These are phyloP conservation scores for Agrochola circellaris DNA, from an alignment of 2,888 invertebrate species.

Conservation along the genomic window DNA sequence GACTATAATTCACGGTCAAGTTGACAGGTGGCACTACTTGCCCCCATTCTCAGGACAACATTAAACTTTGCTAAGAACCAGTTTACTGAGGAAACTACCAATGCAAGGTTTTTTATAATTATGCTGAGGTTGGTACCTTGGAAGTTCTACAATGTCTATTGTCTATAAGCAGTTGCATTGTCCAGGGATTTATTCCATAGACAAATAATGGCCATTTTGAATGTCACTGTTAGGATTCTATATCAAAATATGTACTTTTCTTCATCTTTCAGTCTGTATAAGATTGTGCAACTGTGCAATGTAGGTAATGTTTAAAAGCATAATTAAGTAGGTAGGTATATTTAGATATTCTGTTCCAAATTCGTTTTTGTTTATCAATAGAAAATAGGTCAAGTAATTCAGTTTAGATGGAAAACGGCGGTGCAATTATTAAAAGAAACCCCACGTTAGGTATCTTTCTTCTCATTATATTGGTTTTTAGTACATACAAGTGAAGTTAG, in stretches of 20 bases:
- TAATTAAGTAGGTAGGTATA: too few relatives aligned
- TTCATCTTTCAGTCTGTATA: not conserved
- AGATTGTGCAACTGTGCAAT: not conserved
- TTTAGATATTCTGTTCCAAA: conserved; percentile 3
- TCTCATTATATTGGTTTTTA: not conserved
- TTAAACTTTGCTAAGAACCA: conserved; percentile 43
- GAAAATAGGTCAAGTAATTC: conserved; percentile 25
- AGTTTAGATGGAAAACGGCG: not conserved
- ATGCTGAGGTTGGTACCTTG: conserved; percentile 31
- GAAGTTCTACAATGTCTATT: conserved; percentile 7
- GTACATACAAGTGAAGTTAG: not conserved
- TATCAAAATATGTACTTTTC: not conserved
- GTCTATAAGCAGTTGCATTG: conserved; percentile 1
- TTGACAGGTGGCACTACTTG: conserved; percentile 58
- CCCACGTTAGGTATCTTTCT: not conserved
- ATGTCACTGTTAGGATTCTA: not conserved
- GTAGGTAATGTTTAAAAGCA: not conserved
- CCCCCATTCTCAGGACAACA: conserved; percentile 54
- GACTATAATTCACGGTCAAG: conserved; percentile 54
- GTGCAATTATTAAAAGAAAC: not conserved
- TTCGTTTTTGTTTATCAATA: conserved; percentile 7
- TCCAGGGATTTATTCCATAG: not conserved
- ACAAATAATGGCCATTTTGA: not conserved
- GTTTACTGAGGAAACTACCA: conserved; percentile 36
- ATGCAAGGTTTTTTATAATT: conserved; percentile 26